Conservation (phyloP, 2,113 vertebrate genomes). For the Xenus cinereus region DNA sequence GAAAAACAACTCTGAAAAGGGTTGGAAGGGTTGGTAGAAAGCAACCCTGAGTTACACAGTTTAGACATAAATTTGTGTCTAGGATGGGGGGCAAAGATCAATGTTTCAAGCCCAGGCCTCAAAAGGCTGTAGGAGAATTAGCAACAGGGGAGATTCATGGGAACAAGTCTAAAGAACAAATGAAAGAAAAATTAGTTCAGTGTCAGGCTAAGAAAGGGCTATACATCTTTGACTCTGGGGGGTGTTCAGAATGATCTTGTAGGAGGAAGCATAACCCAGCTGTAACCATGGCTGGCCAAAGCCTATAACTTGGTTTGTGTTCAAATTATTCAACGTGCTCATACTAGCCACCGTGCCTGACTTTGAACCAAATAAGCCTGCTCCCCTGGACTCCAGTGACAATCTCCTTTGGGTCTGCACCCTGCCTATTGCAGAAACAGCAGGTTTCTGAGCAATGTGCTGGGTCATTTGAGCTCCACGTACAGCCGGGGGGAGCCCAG, state of each 20-base stretch:
- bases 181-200: neutral
- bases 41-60: neutral
- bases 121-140: neutral
- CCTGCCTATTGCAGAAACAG: neutral
- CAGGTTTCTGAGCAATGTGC: neutral
- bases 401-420: neutral
- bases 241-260: neutral
- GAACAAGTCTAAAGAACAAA: neutral
- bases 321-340: neutral
- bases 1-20: neutral
- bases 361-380: neutral
- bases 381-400: neutral
- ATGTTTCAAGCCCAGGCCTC: neutral
- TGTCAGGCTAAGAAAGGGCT: neutral
- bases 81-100: neutral
- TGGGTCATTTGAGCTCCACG: neutral
- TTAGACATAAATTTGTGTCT: neutral
- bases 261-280: neutral
- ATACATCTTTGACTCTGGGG: neutral
- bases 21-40: neutral
- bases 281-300: neutral
- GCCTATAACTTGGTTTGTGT: neutral
- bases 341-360: neutral
- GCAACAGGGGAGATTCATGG: neutral
- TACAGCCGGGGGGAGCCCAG: neutral